Evolutionary conservation across 1,140 invertebrate genomes (phyloP).

Genomic region (Kradibia gibbosae): DNA sequence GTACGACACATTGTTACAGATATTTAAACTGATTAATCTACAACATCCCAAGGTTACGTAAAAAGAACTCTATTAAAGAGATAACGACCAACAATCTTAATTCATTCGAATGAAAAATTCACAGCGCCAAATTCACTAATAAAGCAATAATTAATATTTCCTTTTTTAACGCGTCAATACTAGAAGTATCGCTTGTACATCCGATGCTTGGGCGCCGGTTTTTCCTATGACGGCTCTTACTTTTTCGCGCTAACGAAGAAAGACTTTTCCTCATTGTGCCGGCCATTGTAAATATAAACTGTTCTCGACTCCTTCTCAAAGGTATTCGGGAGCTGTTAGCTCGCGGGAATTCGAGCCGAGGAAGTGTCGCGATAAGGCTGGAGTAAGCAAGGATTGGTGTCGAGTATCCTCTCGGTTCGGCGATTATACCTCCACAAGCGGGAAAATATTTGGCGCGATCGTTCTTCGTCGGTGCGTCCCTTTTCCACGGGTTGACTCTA

Average conservation of each 20-base stretch:
- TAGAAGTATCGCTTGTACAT: background rate
- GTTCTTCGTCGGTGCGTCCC: conserved; percentile 38
- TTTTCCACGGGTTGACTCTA: background rate
- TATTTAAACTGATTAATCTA: no score
- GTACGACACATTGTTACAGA: no score
- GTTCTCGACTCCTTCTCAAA: background rate
- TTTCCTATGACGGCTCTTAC: background rate
- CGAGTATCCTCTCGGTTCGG: background rate
- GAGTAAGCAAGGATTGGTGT: conserved; percentile 16
- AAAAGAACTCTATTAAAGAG: background rate
- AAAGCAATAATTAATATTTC: background rate
- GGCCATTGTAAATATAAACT: conserved; percentile 48
- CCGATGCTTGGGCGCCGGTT: background rate
- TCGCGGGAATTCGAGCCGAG: background rate
- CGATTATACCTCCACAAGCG: conserved; percentile 37
- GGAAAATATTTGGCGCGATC: conserved; percentile 43
- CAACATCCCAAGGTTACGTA: background rate
- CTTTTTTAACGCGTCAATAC: background rate
- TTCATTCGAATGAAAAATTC: background rate
- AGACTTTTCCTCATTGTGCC: background rate
- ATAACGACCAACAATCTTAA: background rate
- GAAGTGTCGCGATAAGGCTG: conserved; percentile 32
- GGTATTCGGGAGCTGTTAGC: no score
- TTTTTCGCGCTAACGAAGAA: conserved; percentile 43
- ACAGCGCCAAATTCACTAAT: background rate